Evolutionary conservation across 2,797 vertebrate genomes (phyloP), one percentile per base, ranked within the genome.

Genomic region (Bovichtus diacanthus): DNA sequence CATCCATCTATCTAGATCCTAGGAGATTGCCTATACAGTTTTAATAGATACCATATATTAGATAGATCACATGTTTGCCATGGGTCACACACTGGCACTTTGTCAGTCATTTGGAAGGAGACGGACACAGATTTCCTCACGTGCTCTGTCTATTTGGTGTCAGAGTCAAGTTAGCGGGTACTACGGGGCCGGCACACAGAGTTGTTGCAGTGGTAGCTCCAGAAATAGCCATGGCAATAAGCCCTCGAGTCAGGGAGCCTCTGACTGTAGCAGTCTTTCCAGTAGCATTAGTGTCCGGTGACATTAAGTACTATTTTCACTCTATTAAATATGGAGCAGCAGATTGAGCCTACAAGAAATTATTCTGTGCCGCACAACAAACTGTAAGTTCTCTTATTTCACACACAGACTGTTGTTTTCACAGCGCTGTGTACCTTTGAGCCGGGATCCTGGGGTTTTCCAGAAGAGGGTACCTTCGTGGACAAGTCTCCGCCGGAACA

Each of bases 381-480:
- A 51, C 9, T 47, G 34, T n/a, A 38, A 13, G 16, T 43, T 43
- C 8, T 39, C 21, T 39, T 19, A 47, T n/a, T 58, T 39, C 43
- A 50, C 31, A 58, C 41, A 34, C 25, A 38, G 8, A 23, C 8
- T 38, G 0, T 18, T 49, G 2, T 43, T 39, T 44, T 23, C 31
- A 53, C 5, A 13, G 8, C 1, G 0, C 19, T 38, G 6, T 36
- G 1, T 83, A 97, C 97, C 97, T 96, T 98, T 99, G 81, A 97
- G 95, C 6, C 97, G 93, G 0, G 96, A 89, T 0, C 95, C 95
- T 11, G 90, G 87, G 0, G 93, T 96, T 82, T 98, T 98, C 97
- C 96, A 98, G 16, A 97, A 95, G 67, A 98, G 85, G 1, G 90
- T 95, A 2, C 97, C 97, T 3, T 98, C 96, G 0, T 97, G 95